Conservation (phyloP, 2,888 invertebrate genomes). For the Diadegma fenestrale region DNA sequence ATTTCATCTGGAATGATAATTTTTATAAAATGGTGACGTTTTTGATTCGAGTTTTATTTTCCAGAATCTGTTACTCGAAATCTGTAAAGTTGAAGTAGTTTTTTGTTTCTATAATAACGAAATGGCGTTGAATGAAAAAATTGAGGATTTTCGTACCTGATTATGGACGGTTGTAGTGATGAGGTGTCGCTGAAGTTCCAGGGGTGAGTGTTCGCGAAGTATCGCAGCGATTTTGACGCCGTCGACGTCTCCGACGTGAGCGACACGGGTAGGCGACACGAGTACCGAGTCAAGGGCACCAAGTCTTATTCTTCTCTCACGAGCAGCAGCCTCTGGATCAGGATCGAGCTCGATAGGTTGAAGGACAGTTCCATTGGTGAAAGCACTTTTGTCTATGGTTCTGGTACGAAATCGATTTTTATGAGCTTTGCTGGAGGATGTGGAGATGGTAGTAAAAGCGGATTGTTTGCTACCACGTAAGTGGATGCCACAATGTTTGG, state of each 20-base stretch:
- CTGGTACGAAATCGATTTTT: constrained; percentile 83
- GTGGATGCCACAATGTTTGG: constrained; percentile 73
- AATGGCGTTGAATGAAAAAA: not conserved
- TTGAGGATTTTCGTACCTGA: constrained; percentile 88
- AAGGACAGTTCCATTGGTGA: constrained; percentile 75
- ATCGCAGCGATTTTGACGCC: constrained; percentile 93
- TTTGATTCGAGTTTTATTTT: not conserved
- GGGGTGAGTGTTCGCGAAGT: constrained; percentile 92
- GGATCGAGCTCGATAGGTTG: constrained; percentile 74
- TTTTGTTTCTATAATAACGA: not conserved
- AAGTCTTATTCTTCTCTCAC: constrained; percentile 83
- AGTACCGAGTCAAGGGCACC: constrained; percentile 90
- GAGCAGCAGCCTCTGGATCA: constrained; percentile 76
- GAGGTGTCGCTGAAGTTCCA: constrained; percentile 94
- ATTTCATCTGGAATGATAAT: not conserved
- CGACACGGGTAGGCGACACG: constrained; percentile 88
- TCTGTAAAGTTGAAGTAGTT: not conserved
- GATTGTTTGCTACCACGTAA: constrained; percentile 78
- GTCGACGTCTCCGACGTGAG: constrained; percentile 89
- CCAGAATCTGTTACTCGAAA: not conserved
- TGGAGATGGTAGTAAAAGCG: constrained; percentile 76
- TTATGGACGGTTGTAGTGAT: constrained; percentile 93
- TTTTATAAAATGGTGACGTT: not conserved
- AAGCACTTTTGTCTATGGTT: constrained; percentile 83
- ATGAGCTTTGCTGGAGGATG: constrained; percentile 75